Evolutionary conservation across 1,140 invertebrate species (phyloP).

Genomic region (Scaptomyza pallida): DNA sequence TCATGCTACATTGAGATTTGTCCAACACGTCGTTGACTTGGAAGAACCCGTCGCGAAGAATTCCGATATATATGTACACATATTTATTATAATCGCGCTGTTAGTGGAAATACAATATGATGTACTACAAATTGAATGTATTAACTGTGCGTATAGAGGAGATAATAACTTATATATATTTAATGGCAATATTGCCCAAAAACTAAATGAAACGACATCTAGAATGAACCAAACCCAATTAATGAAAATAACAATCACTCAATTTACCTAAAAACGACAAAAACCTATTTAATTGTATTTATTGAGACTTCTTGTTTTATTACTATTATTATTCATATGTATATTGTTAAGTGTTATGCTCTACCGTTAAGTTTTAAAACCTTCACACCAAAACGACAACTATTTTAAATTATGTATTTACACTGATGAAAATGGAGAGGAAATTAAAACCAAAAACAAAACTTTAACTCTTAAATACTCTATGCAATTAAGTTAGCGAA

Average conservation of each 20-base stretch:
- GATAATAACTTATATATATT: conserved; percentile 19
- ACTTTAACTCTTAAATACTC: conserved; percentile 59
- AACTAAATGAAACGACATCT: conserved; percentile 11
- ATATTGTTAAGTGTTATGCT: conserved; percentile 69
- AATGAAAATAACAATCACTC: conserved; percentile 79
- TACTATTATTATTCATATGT: conserved; percentile 18
- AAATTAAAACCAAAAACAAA: neutral
- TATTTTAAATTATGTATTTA: conserved; percentile 75
- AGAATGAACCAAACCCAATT: conserved; percentile 68
- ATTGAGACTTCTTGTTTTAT: conserved; percentile 56
- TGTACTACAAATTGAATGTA: conserved; percentile 29
- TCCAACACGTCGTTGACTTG: conserved; percentile 66
- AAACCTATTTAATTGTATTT: conserved; percentile 43
- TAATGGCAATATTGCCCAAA: conserved; percentile 13
- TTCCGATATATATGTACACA: neutral
- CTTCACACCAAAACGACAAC: conserved; percentile 33
- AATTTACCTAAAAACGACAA: conserved; percentile 66
- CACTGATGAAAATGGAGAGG: conserved; percentile 28
- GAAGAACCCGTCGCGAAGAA: conserved; percentile 1
- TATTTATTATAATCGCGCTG: conserved; percentile 35
- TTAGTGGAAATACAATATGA: conserved; percentile 36
- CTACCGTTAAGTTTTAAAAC: conserved; percentile 72
- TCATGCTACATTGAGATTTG: conserved; percentile 79
- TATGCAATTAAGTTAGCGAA: conserved; percentile 71
- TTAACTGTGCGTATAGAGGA: conserved; percentile 3